Evolutionary conservation across 2,113 vertebrate species (phyloP).

Genomic region (Origma solitaria): DNA sequence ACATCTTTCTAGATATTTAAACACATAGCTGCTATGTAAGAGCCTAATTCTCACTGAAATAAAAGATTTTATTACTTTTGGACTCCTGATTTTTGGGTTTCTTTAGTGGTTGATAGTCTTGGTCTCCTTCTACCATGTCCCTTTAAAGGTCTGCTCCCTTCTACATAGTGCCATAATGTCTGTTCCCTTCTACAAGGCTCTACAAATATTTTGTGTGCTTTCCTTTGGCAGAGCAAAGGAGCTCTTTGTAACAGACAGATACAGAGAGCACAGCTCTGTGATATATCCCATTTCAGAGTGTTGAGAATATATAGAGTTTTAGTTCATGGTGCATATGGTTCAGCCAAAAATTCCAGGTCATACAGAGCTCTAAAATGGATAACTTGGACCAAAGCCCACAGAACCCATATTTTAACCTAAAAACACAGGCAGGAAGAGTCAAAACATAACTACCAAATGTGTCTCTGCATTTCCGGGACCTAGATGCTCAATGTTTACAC

Average conservation of each 20-base stretch:
- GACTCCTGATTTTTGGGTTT: accelerated
- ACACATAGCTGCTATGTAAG: neutral
- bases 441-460: neutral
- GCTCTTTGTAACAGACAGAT: neutral
- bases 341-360: neutral
- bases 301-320: neutral
- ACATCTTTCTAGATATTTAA: neutral
- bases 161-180: too few species aligned
- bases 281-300: neutral
- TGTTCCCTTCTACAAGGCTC: neutral
- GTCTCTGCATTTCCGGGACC: neutral
- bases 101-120: neutral
- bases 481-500: neutral
- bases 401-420: neutral
- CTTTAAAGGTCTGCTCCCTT: neutral
- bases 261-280: neutral
- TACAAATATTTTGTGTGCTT: neutral
- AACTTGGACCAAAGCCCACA: neutral
- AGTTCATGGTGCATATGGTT: neutral
- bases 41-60: neutral
- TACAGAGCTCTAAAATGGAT: neutral
- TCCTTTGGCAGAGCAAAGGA: neutral
- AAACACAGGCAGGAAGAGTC: neutral
- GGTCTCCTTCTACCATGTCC: neutral
- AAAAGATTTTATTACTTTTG: neutral